Base-by-base conservation (phyloP, 2,113 vertebrate genomes). In the Trichechus manatus region DNA sequence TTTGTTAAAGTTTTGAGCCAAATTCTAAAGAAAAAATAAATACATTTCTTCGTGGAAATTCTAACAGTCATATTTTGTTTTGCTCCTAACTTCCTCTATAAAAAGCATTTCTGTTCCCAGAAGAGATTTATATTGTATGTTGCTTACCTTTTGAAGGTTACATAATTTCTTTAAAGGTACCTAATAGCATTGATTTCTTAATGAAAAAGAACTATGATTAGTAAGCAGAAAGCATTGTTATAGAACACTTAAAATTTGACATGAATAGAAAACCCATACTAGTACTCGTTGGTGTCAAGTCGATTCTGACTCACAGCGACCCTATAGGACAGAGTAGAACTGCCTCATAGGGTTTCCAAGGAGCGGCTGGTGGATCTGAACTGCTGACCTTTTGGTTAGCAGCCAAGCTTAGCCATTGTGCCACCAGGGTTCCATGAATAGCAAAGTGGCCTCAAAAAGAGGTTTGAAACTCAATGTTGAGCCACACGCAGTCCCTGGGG, bases 11-110 rank as follows among this genome's bases (percentile, higher is more conserved):
- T 95, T 92, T 53, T 97, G 82, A 97, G 78, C 61, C 68, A 95
- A 87, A 93, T 93, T 96, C 68, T 90, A 66, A 93, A 92, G 83
- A 93, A 97, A 89, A 96, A 96, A 97, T 87, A 96, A 97, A 97
- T 72, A 64, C n/a, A 95, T 79, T 87, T 96, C 95, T 64, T 90
- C 95, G 89, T 86, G 66, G 64, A 95, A 93, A 93, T 94, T 31
- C 64, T 92, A 84, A 50, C 36, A 95, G 22, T 66, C 85, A 77
- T 87, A 53, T 88, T 83, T 80, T 89, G 77, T 93, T 87, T 87
- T 89, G 23, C 75, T 31, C 19, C 81, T 80, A 87, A 36, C 70
- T 95, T 33, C 82, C 36, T 82, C 81, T 33, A 70, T 89, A 92
- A 94, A 94, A 95, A 94, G 25, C 68, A 91, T 88, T 96, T 81